Percentiles rank a stretch among this genome's conserved stretches.
These are phyloP conservation scores for Cactoblastis cactorum DNA, from an alignment of 2,888 invertebrate species.

Conservation along the genomic window DNA sequence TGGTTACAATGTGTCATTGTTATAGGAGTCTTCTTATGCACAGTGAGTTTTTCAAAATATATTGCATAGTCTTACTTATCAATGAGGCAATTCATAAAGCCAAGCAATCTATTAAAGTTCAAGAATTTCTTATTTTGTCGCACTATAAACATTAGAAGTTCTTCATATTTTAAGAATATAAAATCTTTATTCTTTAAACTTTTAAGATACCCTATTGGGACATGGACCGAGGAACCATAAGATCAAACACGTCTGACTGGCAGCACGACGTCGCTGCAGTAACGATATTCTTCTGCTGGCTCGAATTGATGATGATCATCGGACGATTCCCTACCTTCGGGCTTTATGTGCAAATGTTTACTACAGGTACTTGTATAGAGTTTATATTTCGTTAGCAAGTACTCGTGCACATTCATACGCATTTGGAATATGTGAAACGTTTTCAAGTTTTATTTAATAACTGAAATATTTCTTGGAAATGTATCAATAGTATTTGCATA, in stretches of 20 bases:
- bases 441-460: neutral
- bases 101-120: too few species aligned
- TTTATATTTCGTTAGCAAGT: neutral
- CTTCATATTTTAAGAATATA: too few species aligned
- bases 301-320: conserved; percentile 91
- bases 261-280: conserved; percentile 90
- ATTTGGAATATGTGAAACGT: neutral
- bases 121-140: too few species aligned
- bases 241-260: conserved; percentile 78
- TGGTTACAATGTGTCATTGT: conserved; percentile 90
- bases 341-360: conserved; percentile 93
- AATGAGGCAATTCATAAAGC: too few species aligned
- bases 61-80: too few species aligned
- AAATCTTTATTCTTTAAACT: too few species aligned
- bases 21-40: conserved; percentile 83
- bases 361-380: conserved; percentile 40
- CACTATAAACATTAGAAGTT: too few species aligned
- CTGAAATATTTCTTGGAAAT: neutral
- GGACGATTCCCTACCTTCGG: conserved; percentile 93
- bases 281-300: conserved; percentile 89
- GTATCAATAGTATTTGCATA: neutral
- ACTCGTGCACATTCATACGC: neutral
- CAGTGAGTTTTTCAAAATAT: conserved; percentile 65
- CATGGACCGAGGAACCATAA: conserved; percentile 43
- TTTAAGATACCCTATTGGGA: conserved; percentile 66